A percentile compares a stretch with the other conserved stretches of the same genome.
phyloP scores from a whole-genome alignment of 2,888 invertebrate genomes.

The Andrena praecox region DNA sequence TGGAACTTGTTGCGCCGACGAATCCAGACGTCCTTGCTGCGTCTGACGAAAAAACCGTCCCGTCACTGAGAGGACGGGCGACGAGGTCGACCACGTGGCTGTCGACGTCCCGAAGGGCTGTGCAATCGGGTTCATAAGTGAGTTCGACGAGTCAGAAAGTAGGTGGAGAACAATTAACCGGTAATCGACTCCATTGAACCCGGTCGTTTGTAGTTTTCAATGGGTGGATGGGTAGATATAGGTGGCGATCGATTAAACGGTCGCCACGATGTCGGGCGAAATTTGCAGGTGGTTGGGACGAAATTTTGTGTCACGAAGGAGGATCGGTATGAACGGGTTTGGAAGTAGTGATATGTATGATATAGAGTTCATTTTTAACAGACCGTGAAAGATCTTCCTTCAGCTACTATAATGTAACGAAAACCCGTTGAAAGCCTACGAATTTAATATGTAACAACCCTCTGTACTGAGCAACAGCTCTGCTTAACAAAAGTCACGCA shows the following conservation, averaged over 20 bases:
- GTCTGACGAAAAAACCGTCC: conserved; percentile 28
- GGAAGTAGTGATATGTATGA: neutral
- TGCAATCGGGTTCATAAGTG: neutral
- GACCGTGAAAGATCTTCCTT: neutral
- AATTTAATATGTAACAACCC: too few species aligned
- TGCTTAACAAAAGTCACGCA: neutral
- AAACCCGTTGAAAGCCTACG: neutral
- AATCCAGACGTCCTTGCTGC: neutral
- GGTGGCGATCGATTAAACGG: neutral
- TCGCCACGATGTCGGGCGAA: neutral
- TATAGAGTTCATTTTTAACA: too few species aligned
- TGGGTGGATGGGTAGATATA: neutral
- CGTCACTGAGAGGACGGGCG: neutral
- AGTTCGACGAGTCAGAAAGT: neutral
- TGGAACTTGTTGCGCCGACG: conserved; percentile 61
- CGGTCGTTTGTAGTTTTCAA: conserved; percentile 49
- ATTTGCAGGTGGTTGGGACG: neutral
- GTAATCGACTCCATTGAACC: conserved; percentile 47
- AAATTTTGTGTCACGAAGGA: neutral
- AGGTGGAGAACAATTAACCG: neutral
- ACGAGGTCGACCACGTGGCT: neutral
- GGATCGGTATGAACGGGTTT: neutral
- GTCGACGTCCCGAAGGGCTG: neutral
- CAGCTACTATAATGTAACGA: neutral
- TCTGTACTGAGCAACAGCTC: neutral